phyloP scores from a whole-genome alignment of 2,113 vertebrate genomes.

The Psettodes erumei region DNA sequence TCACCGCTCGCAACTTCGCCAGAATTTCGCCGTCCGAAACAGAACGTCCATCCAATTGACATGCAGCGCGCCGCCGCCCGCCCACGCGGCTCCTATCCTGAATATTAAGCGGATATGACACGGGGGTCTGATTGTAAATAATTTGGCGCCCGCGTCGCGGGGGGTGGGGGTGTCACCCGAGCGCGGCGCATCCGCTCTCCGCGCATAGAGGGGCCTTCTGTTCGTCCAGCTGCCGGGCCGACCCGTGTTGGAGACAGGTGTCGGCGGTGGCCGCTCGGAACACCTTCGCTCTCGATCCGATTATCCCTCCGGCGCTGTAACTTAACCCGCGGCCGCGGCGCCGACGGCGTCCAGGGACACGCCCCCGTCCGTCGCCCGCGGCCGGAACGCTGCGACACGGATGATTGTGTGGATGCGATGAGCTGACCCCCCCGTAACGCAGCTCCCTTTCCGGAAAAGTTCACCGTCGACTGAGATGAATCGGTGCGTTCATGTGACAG shows the following conservation, averaged over 20 bases:
- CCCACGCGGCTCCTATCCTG: slow-evolving; percentile 57
- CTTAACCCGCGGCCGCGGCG: slow-evolving; percentile 63
- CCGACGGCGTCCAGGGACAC: slow-evolving; percentile 72
- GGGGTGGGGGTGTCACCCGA: slow-evolving; percentile 78
- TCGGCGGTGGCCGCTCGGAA: slow-evolving; percentile 58
- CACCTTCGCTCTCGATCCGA: slow-evolving; percentile 69
- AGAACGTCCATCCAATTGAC: slow-evolving; percentile 64
- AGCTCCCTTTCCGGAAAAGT: slow-evolving; percentile 67
- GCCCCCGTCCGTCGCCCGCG: slow-evolving; percentile 11
- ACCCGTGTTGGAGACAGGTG: slow-evolving; percentile 74
- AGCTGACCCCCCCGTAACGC: slow-evolving; percentile 72
- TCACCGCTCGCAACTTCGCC: slow-evolving; percentile 37
- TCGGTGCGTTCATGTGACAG: slow-evolving; percentile 56
- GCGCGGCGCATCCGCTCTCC: slow-evolving; percentile 69
- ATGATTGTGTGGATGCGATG: slow-evolving; percentile 71
- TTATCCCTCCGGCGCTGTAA: slow-evolving; percentile 66
- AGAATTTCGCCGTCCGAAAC: slow-evolving; percentile 33
- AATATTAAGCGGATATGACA: slow-evolving; percentile 81
- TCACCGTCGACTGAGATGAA: slow-evolving; percentile 69
- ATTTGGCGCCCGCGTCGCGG: slow-evolving; percentile 82
- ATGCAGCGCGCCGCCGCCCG: slow-evolving; percentile 67
- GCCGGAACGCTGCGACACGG: slow-evolving; percentile 67
- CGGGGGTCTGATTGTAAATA: slow-evolving; percentile 84
- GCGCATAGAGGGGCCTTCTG: slow-evolving; percentile 78
- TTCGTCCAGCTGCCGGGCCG: slow-evolving; percentile 76